phyloP scores from a whole-genome alignment of 2,113 vertebrate species.

The Rostratula benghalensis region DNA sequence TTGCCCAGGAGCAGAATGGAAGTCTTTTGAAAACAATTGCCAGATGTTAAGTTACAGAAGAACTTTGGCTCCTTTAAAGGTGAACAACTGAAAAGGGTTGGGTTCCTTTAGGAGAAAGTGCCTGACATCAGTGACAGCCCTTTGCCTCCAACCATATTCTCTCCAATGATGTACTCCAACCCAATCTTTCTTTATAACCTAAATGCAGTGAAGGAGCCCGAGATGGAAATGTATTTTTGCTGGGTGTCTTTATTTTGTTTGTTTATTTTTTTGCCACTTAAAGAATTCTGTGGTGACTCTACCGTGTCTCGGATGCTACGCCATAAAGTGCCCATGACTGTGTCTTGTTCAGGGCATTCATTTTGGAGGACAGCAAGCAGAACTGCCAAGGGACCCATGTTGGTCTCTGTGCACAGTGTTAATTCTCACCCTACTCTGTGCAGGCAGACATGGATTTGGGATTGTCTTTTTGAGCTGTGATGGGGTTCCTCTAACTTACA shows the following conservation, averaged over 20 bases:
- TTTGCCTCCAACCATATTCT: not conserved
- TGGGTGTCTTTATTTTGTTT: not conserved
- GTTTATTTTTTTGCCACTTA: not conserved
- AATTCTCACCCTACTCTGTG: rapidly evolving
- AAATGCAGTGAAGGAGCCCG: not conserved
- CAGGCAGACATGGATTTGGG: not conserved
- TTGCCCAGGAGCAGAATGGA: not conserved
- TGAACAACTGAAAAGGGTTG: not conserved
- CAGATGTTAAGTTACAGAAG: not conserved
- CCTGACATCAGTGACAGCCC: not conserved
- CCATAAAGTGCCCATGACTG: not conserved
- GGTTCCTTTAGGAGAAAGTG: not conserved
- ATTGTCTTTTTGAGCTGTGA: not conserved
- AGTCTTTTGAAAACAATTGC: not conserved
- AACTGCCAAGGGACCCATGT: not conserved
- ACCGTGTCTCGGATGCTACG: not conserved
- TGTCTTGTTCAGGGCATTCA: not conserved
- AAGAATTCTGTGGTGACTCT: not conserved
- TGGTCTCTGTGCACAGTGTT: too few species aligned
- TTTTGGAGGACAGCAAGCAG: not conserved
- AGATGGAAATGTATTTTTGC: not conserved
- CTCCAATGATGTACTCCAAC: not conserved
- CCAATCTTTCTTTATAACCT: not conserved
- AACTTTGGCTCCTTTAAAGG: not conserved
- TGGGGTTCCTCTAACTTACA: not conserved